Conservation (phyloP, 2,113 vertebrate genomes). For the Heterocephalus glaber region DNA sequence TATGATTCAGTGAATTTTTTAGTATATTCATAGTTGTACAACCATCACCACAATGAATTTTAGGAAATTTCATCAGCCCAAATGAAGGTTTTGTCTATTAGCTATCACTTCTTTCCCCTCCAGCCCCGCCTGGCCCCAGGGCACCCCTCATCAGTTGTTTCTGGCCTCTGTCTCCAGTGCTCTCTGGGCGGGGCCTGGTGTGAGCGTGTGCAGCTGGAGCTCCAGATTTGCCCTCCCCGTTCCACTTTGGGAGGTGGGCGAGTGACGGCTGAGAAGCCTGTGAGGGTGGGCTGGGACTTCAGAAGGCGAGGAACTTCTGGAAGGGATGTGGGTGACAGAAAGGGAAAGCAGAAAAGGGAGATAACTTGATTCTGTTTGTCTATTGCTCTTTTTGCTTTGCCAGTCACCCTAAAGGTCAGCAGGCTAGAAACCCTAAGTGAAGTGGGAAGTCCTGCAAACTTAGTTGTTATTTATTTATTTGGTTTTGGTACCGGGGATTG, state of each 20-base stretch:
- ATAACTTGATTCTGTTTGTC: slow-evolving; percentile 23
- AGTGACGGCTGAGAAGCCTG: not conserved
- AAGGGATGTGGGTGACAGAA: not conserved
- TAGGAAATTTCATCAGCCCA: not conserved
- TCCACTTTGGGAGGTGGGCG: not conserved
- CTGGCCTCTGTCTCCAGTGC: not conserved
- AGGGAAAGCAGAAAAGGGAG: slow-evolving; percentile 7
- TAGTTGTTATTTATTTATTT: too few relatives aligned
- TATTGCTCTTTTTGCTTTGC: not conserved
- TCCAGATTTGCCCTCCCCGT: not conserved
- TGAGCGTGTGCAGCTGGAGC: too few relatives aligned
- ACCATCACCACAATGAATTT: not conserved
- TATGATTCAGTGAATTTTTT: not conserved
- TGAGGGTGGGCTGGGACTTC: not conserved
- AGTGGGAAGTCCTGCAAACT: not conserved
- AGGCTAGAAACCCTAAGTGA: not conserved
- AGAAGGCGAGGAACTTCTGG: slow-evolving; percentile 15
- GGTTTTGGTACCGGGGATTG: too few relatives aligned
- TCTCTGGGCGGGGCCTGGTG: too few relatives aligned
- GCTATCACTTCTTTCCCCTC: not conserved
- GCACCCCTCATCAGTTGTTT: not conserved
- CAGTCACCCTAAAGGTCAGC: not conserved
- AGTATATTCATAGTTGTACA: not conserved
- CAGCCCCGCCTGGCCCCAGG: not conserved
- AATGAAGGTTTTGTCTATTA: not conserved